Evolutionary conservation across 2,113 vertebrate species (phyloP), one percentile per base, ranked within the genome.

Genomic region (Nyctibius bracteatus): DNA sequence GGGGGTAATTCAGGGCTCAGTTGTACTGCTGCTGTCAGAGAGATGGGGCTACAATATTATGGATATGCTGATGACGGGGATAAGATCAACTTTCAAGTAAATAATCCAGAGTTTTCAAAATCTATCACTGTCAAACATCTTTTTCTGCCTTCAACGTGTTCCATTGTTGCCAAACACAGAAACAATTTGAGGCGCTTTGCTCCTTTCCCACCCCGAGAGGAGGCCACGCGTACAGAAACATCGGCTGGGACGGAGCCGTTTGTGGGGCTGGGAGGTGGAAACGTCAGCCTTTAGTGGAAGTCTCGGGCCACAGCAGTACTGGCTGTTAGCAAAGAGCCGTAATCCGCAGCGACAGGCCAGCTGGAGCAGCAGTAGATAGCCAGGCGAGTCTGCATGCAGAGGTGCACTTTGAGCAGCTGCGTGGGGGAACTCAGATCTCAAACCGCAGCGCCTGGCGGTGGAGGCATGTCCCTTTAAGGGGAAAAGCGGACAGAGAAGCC

Each of bases 291-390:
- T 79, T 88, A 81, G 63, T 51, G 92, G 90, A 68, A 79, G 57
- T 61, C 73, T 91, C 57, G 35, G 81, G 10, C 77, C 86, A 6
- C 35, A 61, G 88, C 41, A 41, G 49, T 10, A 6, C 73, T 85
- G 16, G 4, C n/a, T 44, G 2, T 95, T 89, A 92, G 77, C 83
- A 73, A 9, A 3, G 66, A 65, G 66, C 86, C 85, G 80, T 96
- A 92, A 97, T 95, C 81, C 27, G 3, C 3, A 89, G 86, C 87
- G 96, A 95, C 96, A 95, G 95, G 49, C 90, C 91, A 96, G 88
- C 95, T 92, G 90, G 86, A 96, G 94, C 90, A 67, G 17, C 4
- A 28, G 86, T 39, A 81, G 83, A 75, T 21, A 84, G 74, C 33
- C 75, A 28, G 72, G 57, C 11, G 6, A 14, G 92, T 93, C 92